Base-by-base conservation (phyloP, 2,888 invertebrate species). In the Macrophya alboannulata region DNA sequence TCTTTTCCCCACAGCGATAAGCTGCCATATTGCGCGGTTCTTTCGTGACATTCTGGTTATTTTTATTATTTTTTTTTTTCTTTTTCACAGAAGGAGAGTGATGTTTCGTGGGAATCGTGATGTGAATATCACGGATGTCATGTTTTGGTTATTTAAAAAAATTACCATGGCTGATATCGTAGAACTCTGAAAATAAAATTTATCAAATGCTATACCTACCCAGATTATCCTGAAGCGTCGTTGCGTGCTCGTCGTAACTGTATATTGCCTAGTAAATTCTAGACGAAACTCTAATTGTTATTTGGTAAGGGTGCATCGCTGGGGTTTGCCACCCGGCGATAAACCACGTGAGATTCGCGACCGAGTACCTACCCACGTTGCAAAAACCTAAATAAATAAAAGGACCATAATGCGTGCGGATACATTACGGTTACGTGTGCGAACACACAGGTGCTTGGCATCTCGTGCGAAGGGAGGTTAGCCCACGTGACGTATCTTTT, bases 301-400 rank as follows among this genome's bases (percentile, higher is more conserved):
- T 40, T 43, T 55, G 55, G 12, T 55, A 9, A 48, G 31, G 76
- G 21, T 43, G 59, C 21, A 62, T 62, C 59, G n/a, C 62, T 43
- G 79, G 21, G 21, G n/a, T 81, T 40, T 25, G 1, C 1, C 21
- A 12, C 17, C 6, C 51, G 79, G 62, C 15, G 59, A 81, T 81
- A 81, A 81, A 81, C 40, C 62, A 81, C 81, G 81, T 62, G 81
- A 62, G 37, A 81, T 81, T 81, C 25, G n/a, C 40, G 12, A 43
- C 21, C 43, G n/a, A 81, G 21, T 62, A 37, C 48, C 48, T 9
- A 68, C 17, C 79, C 55, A 84, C 84, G 59, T 51, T 84, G 84
- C 84, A 84, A 76, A 84, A 84, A 45, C 84, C 84, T 84, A 45
- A 84, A 84, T 84, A 84, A 84, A 84, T 84, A 84, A 74, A 84